Percentiles rank a stretch among this genome's conserved stretches.
These are phyloP conservation scores for Drosophila navojoa DNA, from an alignment of 1,140 invertebrate species.

Conservation along the genomic window DNA sequence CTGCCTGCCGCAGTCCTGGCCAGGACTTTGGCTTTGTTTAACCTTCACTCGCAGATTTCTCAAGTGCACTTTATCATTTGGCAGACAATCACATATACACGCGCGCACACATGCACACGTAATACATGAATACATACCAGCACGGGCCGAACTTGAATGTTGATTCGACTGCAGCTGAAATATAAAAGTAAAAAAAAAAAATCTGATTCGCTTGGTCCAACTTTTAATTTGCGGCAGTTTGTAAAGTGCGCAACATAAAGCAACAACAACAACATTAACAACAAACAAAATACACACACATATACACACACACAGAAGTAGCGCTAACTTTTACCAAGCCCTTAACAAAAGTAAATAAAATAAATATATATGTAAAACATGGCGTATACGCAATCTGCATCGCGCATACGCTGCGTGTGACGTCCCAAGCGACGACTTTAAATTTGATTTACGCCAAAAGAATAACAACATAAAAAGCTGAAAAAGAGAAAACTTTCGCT, in stretches of 20 bases:
- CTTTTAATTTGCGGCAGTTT: conserved; percentile 67
- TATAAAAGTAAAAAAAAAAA: conserved; percentile 15
- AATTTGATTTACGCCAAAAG: conserved; percentile 36
- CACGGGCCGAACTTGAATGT: conserved; percentile 14
- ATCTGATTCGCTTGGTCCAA: conserved; percentile 37
- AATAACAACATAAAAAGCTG: neutral
- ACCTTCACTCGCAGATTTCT: conserved; percentile 24
- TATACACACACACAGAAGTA: neutral
- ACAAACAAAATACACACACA: conserved; percentile 16
- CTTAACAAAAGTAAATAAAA: conserved; percentile 20
- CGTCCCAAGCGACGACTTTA: conserved; percentile 43
- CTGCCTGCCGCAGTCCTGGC: conserved; percentile 1
- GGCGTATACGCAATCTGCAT: conserved; percentile 52
- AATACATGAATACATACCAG: neutral
- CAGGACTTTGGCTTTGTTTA: conserved; percentile 26
- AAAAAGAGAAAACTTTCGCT: conserved; percentile 3
- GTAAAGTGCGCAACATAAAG: conserved; percentile 26
- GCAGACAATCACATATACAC: conserved; percentile 45
- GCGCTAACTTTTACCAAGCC: conserved; percentile 22
- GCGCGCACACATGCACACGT: conserved; percentile 32
- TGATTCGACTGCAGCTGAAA: conserved; percentile 26
- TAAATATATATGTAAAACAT: conserved; percentile 21
- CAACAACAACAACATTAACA: conserved; percentile 8
- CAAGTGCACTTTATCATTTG: conserved; percentile 72
- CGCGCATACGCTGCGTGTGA: conserved; percentile 60